phyloP scores from a whole-genome alignment of 2,888 invertebrate species.

The Drosophila stalkeri region DNA sequence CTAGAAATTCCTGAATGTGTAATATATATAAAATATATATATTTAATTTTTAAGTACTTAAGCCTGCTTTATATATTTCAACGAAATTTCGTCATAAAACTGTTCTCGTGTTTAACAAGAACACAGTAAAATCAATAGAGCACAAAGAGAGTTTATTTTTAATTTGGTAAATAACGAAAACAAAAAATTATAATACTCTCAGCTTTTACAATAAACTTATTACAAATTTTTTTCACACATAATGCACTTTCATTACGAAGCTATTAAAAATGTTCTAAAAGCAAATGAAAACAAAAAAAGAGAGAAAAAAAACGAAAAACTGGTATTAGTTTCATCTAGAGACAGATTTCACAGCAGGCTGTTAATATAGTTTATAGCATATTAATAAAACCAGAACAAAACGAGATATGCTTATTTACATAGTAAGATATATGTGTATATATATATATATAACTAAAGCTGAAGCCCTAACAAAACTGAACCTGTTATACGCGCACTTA shows the following conservation, averaged over 20 bases:
- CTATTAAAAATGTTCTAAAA: slow-evolving; percentile 9
- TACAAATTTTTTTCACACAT: not conserved
- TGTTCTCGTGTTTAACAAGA: not conserved
- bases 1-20: not conserved
- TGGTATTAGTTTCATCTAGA: slow-evolving; percentile 13
- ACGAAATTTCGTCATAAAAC: not conserved
- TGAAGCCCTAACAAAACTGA: slow-evolving; percentile 45
- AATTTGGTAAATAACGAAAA: not conserved
- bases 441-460: not conserved
- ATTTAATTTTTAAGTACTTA: not conserved
- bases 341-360: slow-evolving; percentile 38
- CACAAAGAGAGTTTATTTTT: not conserved
- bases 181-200: not conserved
- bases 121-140: not conserved
- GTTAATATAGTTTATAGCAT: slow-evolving; percentile 48
- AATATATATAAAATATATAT: not conserved
- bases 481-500: slow-evolving; percentile 65
- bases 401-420: not conserved
- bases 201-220: slow-evolving; percentile 1
- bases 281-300: not conserved
- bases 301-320: not conserved
- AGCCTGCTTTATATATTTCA: not conserved
- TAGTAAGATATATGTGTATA: not conserved
- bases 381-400: slow-evolving; percentile 49
- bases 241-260: not conserved